phyloP scores from a whole-genome alignment of 2,888 invertebrate species.

The Pilophorus perplexus region DNA sequence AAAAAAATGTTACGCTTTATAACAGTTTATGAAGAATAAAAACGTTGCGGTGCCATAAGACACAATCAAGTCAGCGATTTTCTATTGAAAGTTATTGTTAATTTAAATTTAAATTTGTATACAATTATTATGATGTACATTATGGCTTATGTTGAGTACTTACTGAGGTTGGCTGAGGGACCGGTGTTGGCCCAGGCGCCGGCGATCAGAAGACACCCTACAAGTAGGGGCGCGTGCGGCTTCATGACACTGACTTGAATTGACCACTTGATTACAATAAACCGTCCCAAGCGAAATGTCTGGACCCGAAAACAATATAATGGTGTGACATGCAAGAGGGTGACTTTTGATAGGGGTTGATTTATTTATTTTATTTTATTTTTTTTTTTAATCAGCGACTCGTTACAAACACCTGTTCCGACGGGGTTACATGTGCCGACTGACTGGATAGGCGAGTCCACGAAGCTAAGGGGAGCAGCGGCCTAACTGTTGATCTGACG shows the following conservation, averaged over 20 bases:
- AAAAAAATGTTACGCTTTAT: no score
- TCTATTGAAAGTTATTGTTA: no score
- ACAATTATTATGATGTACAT: not conserved
- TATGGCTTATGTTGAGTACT: not conserved
- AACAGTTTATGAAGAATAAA: no score
- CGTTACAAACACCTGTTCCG: not conserved
- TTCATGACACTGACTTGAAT: constrained; percentile 9
- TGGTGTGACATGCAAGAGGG: not conserved
- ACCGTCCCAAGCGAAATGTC: not conserved
- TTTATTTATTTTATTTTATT: not conserved
- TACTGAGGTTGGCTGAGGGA: no score
- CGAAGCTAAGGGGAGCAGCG: constrained; percentile 9
- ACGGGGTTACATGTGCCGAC: not conserved
- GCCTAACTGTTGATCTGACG: constrained; percentile 10
- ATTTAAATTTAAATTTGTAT: no score
- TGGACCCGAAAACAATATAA: not conserved
- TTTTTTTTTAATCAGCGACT: not conserved
- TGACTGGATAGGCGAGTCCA: no score
- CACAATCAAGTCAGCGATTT: no score
- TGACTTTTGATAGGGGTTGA: not conserved
- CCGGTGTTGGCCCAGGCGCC: constrained; percentile 21
- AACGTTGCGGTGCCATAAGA: no score
- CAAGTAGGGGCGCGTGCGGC: constrained; percentile 24
- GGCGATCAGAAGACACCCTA: constrained; percentile 23
- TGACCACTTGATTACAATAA: not conserved